Percentiles rank a stretch among this genome's conserved stretches.
These are phyloP conservation scores for Xylota sylvarum DNA, from an alignment of 2,888 invertebrate genomes.

Conservation along the genomic window DNA sequence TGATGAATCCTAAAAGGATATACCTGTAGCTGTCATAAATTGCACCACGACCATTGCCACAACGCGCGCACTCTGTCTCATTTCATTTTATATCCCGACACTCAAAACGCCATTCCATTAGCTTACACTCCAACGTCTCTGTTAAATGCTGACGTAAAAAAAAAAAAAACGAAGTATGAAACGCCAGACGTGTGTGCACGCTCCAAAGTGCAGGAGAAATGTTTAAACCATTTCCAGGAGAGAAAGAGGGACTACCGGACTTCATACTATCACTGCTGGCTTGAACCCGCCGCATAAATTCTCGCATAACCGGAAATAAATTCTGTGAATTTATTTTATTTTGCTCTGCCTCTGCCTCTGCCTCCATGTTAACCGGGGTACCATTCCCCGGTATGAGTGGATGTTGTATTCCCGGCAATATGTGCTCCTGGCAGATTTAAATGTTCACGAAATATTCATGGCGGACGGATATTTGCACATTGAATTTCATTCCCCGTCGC, in stretches of 20 bases:
- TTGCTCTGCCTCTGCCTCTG: slow-evolving; percentile 41
- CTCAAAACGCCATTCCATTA: slow-evolving; percentile 71
- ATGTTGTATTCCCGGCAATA: slow-evolving; percentile 60
- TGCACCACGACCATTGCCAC: slow-evolving; percentile 24
- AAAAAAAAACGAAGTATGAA: background rate
- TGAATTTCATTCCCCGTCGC: slow-evolving; percentile 58
- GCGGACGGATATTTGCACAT: slow-evolving; percentile 76
- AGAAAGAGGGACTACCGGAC: slow-evolving; percentile 8
- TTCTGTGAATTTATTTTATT: slow-evolving; percentile 75
- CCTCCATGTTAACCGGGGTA: slow-evolving; percentile 41
- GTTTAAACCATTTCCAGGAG: slow-evolving; percentile 62
- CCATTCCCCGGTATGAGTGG: slow-evolving; percentile 38
- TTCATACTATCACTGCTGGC: slow-evolving; percentile 43
- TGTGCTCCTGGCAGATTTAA: slow-evolving; percentile 76
- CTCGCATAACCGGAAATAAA: slow-evolving; percentile 76
- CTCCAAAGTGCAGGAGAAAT: slow-evolving; percentile 51
- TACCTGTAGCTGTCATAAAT: slow-evolving; percentile 49
- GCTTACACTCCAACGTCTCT: slow-evolving; percentile 59
- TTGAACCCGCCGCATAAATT: slow-evolving; percentile 72
- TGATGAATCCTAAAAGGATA: slow-evolving; percentile 51
- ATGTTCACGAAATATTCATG: slow-evolving; percentile 75
- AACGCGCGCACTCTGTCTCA: slow-evolving; percentile 49
- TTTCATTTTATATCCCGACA: slow-evolving; percentile 59
- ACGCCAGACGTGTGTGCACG: slow-evolving; percentile 45
- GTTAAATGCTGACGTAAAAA: slow-evolving; percentile 54